Percentiles rank a stretch among this genome's conserved stretches.
These are phyloP conservation scores for Sebastes matsubarae DNA, from an alignment of 2,797 vertebrate genomes.

Conservation along the genomic window DNA sequence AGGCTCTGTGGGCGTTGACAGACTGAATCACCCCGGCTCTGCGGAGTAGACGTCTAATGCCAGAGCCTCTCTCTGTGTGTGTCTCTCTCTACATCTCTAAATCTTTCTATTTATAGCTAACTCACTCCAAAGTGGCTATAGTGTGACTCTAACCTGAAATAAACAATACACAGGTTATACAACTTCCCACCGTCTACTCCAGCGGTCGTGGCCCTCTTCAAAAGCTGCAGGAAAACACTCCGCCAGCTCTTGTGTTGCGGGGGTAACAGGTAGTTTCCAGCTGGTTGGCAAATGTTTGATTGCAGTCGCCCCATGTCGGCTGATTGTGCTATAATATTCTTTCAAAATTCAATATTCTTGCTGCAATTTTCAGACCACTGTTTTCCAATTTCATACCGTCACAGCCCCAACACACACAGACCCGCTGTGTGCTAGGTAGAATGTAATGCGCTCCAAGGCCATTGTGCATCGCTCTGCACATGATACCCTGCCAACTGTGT, in stretches of 20 bases:
- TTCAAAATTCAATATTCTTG: constrained; percentile 35
- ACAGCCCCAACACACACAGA: background rate
- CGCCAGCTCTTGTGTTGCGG: background rate
- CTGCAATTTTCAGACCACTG: constrained; percentile 1
- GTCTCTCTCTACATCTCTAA: constrained; percentile 10
- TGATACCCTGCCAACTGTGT: constrained; percentile 40
- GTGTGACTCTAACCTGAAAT: constrained; percentile 28
- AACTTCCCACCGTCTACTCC: background rate
- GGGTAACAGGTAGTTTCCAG: constrained; percentile 15
- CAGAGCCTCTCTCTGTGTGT: constrained; percentile 12
- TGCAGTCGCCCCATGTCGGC: constrained; percentile 1
- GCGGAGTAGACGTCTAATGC: constrained; percentile 42
- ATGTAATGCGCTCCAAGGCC: constrained; percentile 34
- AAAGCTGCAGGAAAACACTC: background rate
- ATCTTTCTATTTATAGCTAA: constrained; percentile 42
- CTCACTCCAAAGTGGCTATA: constrained; percentile 6
- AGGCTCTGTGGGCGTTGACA: constrained; percentile 65
- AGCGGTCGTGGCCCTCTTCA: background rate
- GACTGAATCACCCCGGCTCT: constrained; percentile 51
- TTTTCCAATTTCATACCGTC: constrained; percentile 25
- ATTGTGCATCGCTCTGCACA: constrained; percentile 41
- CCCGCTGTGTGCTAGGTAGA: constrained; percentile 8
- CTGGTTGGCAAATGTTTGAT: constrained; percentile 17
- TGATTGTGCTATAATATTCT: constrained; percentile 8
- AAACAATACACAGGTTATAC: constrained; percentile 3